Evolutionary conservation across 2,113 vertebrate species (phyloP), one percentile per base, ranked within the genome.

Genomic region (Ivindomyrus marchei): DNA sequence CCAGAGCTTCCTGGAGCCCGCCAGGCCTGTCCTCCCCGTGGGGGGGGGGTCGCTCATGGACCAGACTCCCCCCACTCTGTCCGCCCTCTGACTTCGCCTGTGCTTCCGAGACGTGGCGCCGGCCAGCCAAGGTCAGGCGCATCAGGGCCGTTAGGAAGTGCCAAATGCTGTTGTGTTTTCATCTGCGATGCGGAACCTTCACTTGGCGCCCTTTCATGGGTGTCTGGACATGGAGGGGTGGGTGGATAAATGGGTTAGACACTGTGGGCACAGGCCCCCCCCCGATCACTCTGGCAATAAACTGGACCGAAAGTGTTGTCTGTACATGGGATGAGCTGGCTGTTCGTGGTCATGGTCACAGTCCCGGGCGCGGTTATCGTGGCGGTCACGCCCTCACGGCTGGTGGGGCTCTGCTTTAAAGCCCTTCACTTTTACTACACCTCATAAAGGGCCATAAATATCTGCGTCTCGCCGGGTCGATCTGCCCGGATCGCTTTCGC

Each of bases 21-120:
- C n/a, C 27, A 17, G 6, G 85, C 93, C 90, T 62, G 56, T 62
- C 56, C 7, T 56, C 53, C 56, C 21, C 24, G 24, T n/a, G 56
- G 92, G 86, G 90, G 92, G 31, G 91, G 92, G n/a, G 19, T 92
- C 91, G 89, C 94, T 39, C 31, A 77, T 77, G 70, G 36, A 19
- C 31, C 70, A 39, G 70, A 77, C 36, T 77, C 31, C 36, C 70
- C 31, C 13, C 0, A 15, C 5, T 39, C 27, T 77, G 11, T 77
- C 31, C 15, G 5, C 13, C 31, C 15, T 42, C 31, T 42, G 31
- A 17, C 17, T 77, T 77, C 1, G n/a, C 17, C n/a, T 42, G 15
- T 42, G 74, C 0, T 39, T 17, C 74, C 74, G 36, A 74, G 66
- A 74, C 11, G 10, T 74, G 66, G 10, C 1, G 9, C 66, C 66